phyloP scores from a whole-genome alignment of 92 coral and sea anemone genomes.

The Galaxea fascicularis region DNA sequence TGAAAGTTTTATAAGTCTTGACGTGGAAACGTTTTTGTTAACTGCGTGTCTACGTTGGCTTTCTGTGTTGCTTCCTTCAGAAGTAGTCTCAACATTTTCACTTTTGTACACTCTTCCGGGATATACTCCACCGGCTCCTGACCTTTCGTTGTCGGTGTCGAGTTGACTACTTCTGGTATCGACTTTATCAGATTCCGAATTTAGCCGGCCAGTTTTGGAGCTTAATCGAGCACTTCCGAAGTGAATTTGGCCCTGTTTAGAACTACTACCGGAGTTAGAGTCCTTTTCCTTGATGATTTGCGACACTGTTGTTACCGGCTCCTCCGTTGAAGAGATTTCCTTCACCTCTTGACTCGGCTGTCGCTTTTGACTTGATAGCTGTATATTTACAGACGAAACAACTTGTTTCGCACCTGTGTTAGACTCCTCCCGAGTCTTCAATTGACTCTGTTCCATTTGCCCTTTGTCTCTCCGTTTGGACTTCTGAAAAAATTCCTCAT shows the following conservation, averaged over 20 bases:
- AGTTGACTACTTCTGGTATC: not conserved
- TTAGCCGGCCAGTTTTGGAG: not conserved
- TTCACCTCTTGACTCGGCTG: not conserved
- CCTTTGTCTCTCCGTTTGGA: not conserved
- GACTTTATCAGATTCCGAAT: not conserved
- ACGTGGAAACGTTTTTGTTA: not conserved
- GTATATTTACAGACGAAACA: constrained; percentile 48
- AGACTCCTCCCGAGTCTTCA: not conserved
- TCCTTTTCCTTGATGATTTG: not conserved
- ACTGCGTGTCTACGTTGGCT: not conserved
- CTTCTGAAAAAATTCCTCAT: not conserved
- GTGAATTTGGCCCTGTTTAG: not conserved
- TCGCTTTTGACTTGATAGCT: constrained; percentile 13
- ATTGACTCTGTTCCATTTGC: not conserved
- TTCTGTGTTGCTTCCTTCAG: not conserved
- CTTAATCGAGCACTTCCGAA: not conserved
- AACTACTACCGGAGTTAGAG: not conserved
- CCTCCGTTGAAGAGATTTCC: not conserved
- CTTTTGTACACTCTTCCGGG: not conserved
- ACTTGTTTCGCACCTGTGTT: constrained; percentile 19
- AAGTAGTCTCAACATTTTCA: not conserved
- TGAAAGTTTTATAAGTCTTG: constrained; percentile 8
- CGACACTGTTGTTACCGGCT: not conserved
- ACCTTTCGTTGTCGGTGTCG: not conserved
- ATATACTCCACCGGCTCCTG: not conserved